Evolutionary conservation across 2,888 invertebrate genomes (phyloP), one percentile per base, ranked within the genome.

Genomic region (Lasioglossum marginatum): DNA sequence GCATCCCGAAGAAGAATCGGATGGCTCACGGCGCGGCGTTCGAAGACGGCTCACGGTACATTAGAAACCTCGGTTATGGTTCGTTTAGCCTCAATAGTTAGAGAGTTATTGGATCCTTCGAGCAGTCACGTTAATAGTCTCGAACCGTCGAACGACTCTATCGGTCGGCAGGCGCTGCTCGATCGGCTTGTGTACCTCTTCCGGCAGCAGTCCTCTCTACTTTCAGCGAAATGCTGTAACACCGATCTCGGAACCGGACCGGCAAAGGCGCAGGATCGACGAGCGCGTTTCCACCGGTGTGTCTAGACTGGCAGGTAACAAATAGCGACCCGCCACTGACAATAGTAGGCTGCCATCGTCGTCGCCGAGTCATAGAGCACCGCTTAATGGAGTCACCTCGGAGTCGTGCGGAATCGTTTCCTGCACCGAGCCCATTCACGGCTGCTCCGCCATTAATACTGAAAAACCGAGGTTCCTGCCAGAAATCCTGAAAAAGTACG

Each of bases 401-500:
- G 60, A 27, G 60, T 23, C 16, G 40, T 3, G 4, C n/a, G 40
- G 40, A 57, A n/a, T 43, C 31, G 66, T 52, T 52, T 52, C 52
- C 52, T n/a, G 52, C 10, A 52, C 23, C 48, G 2, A 52, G 48
- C 23, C 23, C 52, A 52, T 52, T 52, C 52, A 52, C 52, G 3
- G 23, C 10, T 23, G 52, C 52, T 52, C 23, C 2, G 19, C 72
- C 72, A 77, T 83, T 60, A 73, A 77, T 74, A 60, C 37, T 23
- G 72, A 57, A 83, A 82, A 68, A 73, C 10, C 57, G n/a, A 48
- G 31, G 78, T 37, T 79, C 66, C 75, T 60, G 81, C 81, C 76
- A 72, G 68, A 80, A 78, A 43, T 78, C 76, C 45, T 81, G 80
- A 83, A 83, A 85, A 79, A 71, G 52, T 78, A 66, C 70, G 71